Conservation (phyloP, 2,888 invertebrate species). For the Drosophila pseudotalamancana region DNA sequence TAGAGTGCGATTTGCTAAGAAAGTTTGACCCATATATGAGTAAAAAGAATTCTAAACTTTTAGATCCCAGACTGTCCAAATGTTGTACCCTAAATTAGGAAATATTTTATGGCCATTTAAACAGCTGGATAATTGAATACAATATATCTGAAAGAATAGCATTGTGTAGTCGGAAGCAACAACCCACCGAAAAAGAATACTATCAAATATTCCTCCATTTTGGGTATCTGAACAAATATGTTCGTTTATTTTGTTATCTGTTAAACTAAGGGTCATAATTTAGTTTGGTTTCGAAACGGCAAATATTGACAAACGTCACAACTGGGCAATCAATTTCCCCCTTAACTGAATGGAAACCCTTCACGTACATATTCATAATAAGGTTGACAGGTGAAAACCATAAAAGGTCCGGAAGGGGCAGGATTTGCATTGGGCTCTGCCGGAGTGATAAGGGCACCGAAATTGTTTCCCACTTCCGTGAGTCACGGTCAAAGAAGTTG, state of each 20-base stretch:
- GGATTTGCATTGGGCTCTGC: constrained; percentile 16
- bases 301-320: constrained; percentile 58
- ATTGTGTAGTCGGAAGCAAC: constrained; percentile 7
- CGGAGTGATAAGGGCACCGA: constrained; percentile 29
- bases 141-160: constrained; percentile 24
- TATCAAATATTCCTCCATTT: constrained; percentile 2
- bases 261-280: constrained; percentile 43
- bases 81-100: background rate
- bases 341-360: constrained; percentile 49
- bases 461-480: constrained; percentile 57
- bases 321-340: constrained; percentile 34
- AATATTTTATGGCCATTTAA: constrained; percentile 14
- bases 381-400: constrained; percentile 68
- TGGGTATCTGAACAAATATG: constrained; percentile 8
- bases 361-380: constrained; percentile 38
- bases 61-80: background rate
- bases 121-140: constrained; percentile 34
- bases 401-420: constrained; percentile 52
- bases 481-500: constrained; percentile 24
- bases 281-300: constrained; percentile 26
- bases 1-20: constrained; percentile 14
- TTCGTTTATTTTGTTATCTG: constrained; percentile 38
- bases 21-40: constrained; percentile 31
- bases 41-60: no score
- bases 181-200: background rate